Evolutionary conservation across 2,888 invertebrate species (phyloP), one percentile per base, ranked within the genome.

Genomic region (Orthonychiurus folsomi): DNA sequence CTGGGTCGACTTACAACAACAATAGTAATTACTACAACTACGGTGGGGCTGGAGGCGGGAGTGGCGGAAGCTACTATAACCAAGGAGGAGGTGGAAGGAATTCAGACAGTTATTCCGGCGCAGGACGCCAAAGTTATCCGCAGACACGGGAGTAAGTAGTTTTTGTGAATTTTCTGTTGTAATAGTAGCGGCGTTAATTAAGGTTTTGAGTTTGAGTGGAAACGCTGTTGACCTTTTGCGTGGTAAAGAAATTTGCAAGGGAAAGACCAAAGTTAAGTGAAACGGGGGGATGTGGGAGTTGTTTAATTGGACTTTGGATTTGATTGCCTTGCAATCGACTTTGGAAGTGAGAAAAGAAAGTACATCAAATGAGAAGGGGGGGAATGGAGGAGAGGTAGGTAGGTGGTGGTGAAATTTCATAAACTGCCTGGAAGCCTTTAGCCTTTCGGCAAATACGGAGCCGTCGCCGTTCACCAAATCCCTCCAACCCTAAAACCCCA

Each of bases 371-470:
- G 37, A 5, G 37, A 37, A 5, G 5, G 37, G 15, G 37, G 5
- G 5, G 37, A 15, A 9, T 37, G 37, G 37, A 9, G 5, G 37
- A 37, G 37, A 9, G 37, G n/a, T n/a, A n/a, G n/a, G n/a, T n/a
- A n/a, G n/a, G n/a, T 9, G 37, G 37, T 37, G 37, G 37, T 15
- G 37, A 37, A 37, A 37, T 9, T 37, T 37, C 37, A 37, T 37
- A 37, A 37, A 37, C 23, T 26, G 27, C n/a, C 60, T 24, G 54
- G 63, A 26, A 12, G 50, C 25, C 62, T 64, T 66, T 63, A 68
- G 68, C 66, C 64, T 63, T 68, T 68, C 60, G 61, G 65, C 68
- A 68, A 68, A 66, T 64, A 68, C 48, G 5, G 37, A 37, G 37
- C 5, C 37, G 37, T 9, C 9, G 54, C 9, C 37, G 15, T n/a